These are phyloP conservation scores for Xenops minutus DNA, from an alignment of 2,797 vertebrate species.

Conservation along the genomic window DNA sequence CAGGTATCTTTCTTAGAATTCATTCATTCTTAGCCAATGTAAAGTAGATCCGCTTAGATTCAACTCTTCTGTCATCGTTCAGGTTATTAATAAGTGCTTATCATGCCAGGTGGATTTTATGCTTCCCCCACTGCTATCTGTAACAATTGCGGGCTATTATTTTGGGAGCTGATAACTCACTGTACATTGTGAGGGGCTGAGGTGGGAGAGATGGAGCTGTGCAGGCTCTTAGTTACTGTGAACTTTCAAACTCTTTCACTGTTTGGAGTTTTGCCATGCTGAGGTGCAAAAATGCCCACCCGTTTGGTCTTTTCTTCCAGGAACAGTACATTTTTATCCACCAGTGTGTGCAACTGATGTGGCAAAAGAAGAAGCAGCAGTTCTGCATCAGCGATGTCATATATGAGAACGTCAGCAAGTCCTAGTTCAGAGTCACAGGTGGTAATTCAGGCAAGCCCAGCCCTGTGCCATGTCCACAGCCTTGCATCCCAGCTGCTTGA, in stretches of 20 bases:
- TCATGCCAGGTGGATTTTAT: background rate
- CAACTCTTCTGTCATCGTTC: background rate
- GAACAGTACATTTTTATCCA: conserved; percentile 98
- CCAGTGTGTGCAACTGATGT: conserved; percentile 94
- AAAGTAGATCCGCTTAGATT: background rate
- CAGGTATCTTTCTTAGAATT: background rate
- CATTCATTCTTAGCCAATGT: background rate
- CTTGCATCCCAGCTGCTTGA: rapidly evolving
- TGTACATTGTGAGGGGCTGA: background rate
- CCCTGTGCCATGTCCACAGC: rapidly evolving
- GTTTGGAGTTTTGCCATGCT: background rate
- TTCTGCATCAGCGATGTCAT: conserved; percentile 90
- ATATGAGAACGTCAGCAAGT: conserved; percentile 95
- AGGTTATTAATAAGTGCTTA: background rate
- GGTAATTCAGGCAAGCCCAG: conserved; percentile 37
- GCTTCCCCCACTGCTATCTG: background rate
- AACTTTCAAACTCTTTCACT: background rate
- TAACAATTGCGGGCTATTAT: background rate
- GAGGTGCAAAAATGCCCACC: background rate
- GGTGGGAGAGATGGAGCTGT: background rate
- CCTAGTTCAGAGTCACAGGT: conserved; percentile 75
- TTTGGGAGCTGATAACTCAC: background rate
- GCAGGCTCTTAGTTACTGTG: background rate
- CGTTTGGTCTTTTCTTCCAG: conserved; percentile 62
- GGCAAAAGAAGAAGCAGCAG: conserved; percentile 94